A percentile compares a stretch with the other conserved stretches of the same genome.
Conservation (phyloP, 2,888 invertebrate genomes). For the Leptinotarsa haldemani region DNA sequence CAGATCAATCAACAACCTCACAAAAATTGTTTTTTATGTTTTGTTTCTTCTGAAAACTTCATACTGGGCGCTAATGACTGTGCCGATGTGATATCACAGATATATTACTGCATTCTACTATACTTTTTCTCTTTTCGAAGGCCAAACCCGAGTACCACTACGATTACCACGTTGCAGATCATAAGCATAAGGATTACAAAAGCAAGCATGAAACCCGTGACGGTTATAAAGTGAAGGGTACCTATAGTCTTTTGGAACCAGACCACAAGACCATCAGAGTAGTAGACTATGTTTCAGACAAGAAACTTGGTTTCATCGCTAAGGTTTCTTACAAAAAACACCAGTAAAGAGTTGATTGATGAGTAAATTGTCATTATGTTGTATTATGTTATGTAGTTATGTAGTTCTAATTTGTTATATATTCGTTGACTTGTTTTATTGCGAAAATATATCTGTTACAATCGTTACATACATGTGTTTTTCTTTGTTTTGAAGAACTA, state of each 20-base stretch:
- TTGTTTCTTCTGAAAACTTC: too few species aligned
- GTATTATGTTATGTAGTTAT: constrained; percentile 32
- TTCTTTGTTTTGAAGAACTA: not conserved
- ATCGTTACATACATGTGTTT: not conserved
- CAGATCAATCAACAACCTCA: too few species aligned
- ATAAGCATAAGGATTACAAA: constrained; percentile 60
- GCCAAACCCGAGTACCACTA: constrained; percentile 62
- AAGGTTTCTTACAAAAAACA: constrained; percentile 59
- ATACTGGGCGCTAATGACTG: too few species aligned
- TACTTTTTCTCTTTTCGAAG: constrained; percentile 40
- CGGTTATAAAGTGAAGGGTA: constrained; percentile 62
- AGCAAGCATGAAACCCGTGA: constrained; percentile 61
- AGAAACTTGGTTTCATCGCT: constrained; percentile 61
- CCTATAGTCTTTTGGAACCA: constrained; percentile 60
- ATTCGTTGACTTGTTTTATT: constrained; percentile 55
- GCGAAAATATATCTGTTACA: constrained; percentile 49
- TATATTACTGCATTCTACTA: too few species aligned
- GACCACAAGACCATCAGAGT: constrained; percentile 61
- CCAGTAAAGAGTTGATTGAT: constrained; percentile 40
- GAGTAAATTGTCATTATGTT: constrained; percentile 31
- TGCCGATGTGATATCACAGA: too few species aligned
- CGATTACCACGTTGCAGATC: constrained; percentile 60
- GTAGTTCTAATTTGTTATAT: constrained; percentile 37
- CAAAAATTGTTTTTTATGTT: too few species aligned
- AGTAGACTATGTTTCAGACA: constrained; percentile 60